Percentiles rank a stretch among this genome's conserved stretches.
Conservation (phyloP, 1,140 invertebrate species). For the Aethina tumida region DNA sequence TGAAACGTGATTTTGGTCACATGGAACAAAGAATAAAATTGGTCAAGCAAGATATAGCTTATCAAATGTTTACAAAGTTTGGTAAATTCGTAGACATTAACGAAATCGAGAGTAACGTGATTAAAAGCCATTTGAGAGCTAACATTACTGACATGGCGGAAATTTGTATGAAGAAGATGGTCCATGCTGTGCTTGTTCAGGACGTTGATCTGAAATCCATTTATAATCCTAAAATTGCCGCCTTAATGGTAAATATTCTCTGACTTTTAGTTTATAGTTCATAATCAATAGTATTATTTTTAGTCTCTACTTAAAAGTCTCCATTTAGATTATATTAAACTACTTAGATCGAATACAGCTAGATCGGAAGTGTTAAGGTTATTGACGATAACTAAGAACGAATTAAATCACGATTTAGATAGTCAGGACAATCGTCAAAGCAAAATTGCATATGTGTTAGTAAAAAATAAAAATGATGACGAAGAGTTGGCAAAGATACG, state of each 20-base stretch:
- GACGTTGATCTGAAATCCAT: conserved; percentile 6
- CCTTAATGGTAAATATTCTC: conserved; percentile 10
- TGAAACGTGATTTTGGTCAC: conserved; percentile 44
- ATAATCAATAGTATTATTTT: no score
- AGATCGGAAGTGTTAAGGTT: no score
- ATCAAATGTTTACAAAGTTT: conserved; percentile 47
- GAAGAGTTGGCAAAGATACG: conserved; percentile 33
- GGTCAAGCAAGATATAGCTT: conserved; percentile 40
- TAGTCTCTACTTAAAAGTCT: no score
- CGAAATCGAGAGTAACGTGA: conserved; percentile 44
- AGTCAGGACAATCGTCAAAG: conserved; percentile 34
- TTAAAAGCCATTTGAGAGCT: conserved; percentile 40
- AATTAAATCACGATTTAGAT: conserved; percentile 29
- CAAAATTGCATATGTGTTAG: conserved; percentile 26
- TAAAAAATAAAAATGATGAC: conserved; percentile 25
- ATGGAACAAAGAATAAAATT: conserved; percentile 43
- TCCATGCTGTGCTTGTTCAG: conserved; percentile 15
- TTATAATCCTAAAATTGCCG: conserved; percentile 6
- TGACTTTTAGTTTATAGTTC: conserved; percentile 33
- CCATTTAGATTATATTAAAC: no score
- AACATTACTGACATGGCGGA: conserved; percentile 38
- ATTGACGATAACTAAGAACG: no score
- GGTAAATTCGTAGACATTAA: conserved; percentile 43
- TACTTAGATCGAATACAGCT: no score
- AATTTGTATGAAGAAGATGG: conserved; percentile 36